Evolutionary conservation across 2,113 vertebrate species (phyloP), one percentile per base, ranked within the genome.

Genomic region (Plotosus lineatus): DNA sequence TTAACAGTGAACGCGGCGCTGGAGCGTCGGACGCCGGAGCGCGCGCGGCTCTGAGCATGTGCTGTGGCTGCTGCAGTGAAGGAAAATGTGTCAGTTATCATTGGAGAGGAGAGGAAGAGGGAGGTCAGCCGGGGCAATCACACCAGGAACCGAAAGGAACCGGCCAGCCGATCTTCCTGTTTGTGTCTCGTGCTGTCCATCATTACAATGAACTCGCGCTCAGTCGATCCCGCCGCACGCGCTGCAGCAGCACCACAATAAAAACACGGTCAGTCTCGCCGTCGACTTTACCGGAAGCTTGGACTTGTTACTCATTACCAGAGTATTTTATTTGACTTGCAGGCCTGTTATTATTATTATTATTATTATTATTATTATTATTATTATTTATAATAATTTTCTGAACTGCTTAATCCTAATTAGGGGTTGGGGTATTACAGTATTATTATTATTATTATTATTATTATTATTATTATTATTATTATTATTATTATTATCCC

Each of bases 1-100:
- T 93, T 93, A 91, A 92, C 28, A 80, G 84, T 60, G 77, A 73
- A 17, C 75, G 55, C 86, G 44, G 83, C 36, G 80, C 40, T 55
- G 76, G 21, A 36, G 79, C 50, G 48, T 55, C 69, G 79, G 63
- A 65, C 46, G 42, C 61, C 71, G 48, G 71, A 78, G 83, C 81
- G 56, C 12, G 83, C 81, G 56, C 12, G 75, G 72, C 77, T 88
- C 81, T 89, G 89, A 90, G 92, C 91, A 88, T 89, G 89, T 89
- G 91, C 92, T 78, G 89, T 83, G 56, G 77, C 72, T 89, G 88
- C 88, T 90, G 91, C 93, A 91, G 90, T 90, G 84, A 88, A 91
- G 89, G 86, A 85, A 90, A 90, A 92, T 92, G 91, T 93, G 92
- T 92, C 90, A 84, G 77, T 89, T 89, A 87, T 73, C 89, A 90